Percentiles rank a stretch among this genome's conserved stretches.
Conservation (phyloP, 1,140 invertebrate species). For the Pogonus chalceus region DNA sequence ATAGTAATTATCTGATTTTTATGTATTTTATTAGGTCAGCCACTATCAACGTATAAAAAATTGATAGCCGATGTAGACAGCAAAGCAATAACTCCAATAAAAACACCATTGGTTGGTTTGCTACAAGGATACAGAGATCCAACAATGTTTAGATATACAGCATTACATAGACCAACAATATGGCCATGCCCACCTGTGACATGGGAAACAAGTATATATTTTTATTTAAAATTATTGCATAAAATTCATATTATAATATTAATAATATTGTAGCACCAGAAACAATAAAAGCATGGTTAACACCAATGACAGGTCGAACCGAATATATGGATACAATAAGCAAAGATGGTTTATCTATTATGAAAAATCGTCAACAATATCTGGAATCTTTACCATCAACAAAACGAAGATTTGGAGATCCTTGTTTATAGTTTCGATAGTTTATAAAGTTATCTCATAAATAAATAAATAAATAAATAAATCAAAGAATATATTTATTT, state of each 20-base stretch:
- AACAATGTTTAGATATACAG: conserved; percentile 33
- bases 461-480: too few species aligned
- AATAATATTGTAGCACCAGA: conserved; percentile 31
- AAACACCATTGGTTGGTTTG: conserved; percentile 28
- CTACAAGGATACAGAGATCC: conserved; percentile 37
- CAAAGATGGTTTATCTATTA: conserved; percentile 43
- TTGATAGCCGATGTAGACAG: conserved; percentile 37
- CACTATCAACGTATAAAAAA: conserved; percentile 31
- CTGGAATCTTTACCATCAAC: conserved; percentile 46
- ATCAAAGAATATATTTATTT: too few species aligned
- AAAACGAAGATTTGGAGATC: conserved; percentile 40
- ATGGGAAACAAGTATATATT: conserved; percentile 30
- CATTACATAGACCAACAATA: conserved; percentile 31
- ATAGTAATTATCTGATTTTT: conserved; percentile 33
- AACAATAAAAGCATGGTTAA: conserved; percentile 38
- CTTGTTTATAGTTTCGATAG: conserved; percentile 36
- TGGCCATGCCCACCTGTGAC: conserved; percentile 32
- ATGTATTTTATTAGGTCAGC: conserved; percentile 28
- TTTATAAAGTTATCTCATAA: too few species aligned
- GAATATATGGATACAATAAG: conserved; percentile 50
- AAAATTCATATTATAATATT: not conserved
- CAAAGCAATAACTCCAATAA: conserved; percentile 33
- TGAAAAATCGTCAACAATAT: conserved; percentile 47
- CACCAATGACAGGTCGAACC: conserved; percentile 40
- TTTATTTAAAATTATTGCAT: not conserved